Evolutionary conservation across 2,113 vertebrate genomes (phyloP), one percentile per base, ranked within the genome.

Genomic region (Meleagris gallopavo): DNA sequence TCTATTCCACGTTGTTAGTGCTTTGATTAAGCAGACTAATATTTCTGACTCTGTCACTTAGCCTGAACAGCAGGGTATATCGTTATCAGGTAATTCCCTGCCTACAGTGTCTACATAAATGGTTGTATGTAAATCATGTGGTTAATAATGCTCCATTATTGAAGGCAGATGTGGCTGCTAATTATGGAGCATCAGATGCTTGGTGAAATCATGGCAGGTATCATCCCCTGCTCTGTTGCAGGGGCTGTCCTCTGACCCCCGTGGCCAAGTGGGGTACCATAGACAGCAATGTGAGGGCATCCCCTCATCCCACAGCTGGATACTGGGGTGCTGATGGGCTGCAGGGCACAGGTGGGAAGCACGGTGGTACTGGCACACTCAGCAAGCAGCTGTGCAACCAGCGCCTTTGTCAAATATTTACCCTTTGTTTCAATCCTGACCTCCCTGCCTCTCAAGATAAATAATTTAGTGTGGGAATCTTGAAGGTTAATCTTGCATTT

Each of bases 401-500:
- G 83, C 2, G 1, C 0, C 0, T 41, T 73, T 34, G 27, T 88
- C 96, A 96, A 94, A 96, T 97, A 95, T 96, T 96, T 97, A 96
- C 92, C 89, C 81, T 95, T 93, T 95, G 80, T 92, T 94, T 93
- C 91, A 95, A 76, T 95, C 89, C 65, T 74, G 69, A 90, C 95
- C 94, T 88, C 92, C 74, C 79, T 0, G 80, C 88, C 72, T 76
- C 93, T 92, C 89, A 94, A 93, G 92, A 81, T 96, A 95, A 93
- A 96, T 97, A 96, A 97, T 97, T 95, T 94, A 96, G 91, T 69
- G 89, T 81, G 40, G 90, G 78, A 90, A 85, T 24, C 89, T 94
- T 79, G 93, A 95, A 96, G 94, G 94, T 95, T 97, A 96, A 96
- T 96, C 96, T 95, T 64, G 83, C 96, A 91, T 97, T 96, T 97